A percentile compares a stretch with the other conserved stretches of the same genome.
phyloP scores from a whole-genome alignment of 2,113 vertebrate species.

The Dicaeum eximium region DNA sequence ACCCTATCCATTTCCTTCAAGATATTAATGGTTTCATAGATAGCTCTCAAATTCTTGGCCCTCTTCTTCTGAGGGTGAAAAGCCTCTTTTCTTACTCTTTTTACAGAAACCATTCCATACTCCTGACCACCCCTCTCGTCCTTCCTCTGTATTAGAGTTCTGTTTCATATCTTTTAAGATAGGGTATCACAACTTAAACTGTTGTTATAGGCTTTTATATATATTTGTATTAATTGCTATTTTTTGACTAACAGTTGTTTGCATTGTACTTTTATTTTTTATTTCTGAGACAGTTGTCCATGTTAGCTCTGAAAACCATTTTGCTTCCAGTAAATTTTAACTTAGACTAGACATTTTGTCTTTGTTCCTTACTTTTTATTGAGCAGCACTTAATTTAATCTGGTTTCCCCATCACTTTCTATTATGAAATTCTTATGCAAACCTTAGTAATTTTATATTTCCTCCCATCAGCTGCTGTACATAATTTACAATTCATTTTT shows the following conservation, averaged over 20 bases:
- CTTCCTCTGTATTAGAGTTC: background rate
- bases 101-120: background rate
- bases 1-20: background rate
- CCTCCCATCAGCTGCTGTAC: background rate
- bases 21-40: background rate
- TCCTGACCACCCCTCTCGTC: fast-evolving
- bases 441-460: background rate
- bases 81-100: background rate
- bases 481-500: background rate
- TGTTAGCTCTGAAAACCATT: background rate
- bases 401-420: background rate
- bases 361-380: background rate
- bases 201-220: background rate
- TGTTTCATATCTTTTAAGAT: background rate
- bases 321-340: background rate
- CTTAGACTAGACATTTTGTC: background rate
- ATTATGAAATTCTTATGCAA: background rate
- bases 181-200: background rate
- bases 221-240: background rate
- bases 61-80: background rate
- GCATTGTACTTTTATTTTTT: background rate
- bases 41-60: background rate
- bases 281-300: background rate
- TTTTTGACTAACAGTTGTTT: background rate
- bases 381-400: background rate